A percentile compares a stretch with the other conserved stretches of the same genome.
Conservation (phyloP, 2,797 vertebrate species). For the Amniataba percoides region DNA sequence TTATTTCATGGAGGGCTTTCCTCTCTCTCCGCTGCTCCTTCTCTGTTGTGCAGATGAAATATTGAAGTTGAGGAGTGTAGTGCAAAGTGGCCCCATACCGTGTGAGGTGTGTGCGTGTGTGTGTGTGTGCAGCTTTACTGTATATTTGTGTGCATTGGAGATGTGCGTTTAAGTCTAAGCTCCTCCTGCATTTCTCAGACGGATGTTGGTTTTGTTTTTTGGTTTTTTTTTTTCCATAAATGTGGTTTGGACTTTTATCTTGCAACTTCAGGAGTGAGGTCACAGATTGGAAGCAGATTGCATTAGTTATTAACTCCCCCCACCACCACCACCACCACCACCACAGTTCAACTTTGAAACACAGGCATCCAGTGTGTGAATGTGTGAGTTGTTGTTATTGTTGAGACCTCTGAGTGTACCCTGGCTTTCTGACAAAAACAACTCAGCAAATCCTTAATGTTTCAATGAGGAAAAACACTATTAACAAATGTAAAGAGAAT, state of each 20-base stretch:
- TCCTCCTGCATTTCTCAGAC: conserved; percentile 27
- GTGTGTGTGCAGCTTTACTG: conserved; percentile 3
- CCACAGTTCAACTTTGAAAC: conserved; percentile 42
- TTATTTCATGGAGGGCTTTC: conserved; percentile 85
- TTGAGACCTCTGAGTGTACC: conserved; percentile 36
- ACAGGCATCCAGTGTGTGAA: conserved; percentile 9
- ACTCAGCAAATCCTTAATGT: conserved; percentile 29
- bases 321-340: background rate
- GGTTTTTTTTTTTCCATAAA: conserved; percentile 15
- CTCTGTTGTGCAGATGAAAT: conserved; percentile 87
- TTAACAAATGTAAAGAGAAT: conserved; percentile 57
- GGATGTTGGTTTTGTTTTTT: conserved; percentile 20
- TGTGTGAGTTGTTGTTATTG: conserved; percentile 39
- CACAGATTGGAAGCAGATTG: conserved; percentile 57
- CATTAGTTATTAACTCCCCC: conserved; percentile 45
- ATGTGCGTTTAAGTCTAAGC: conserved; percentile 6
- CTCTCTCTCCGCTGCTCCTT: conserved; percentile 76
- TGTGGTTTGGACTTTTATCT: conserved; percentile 58
- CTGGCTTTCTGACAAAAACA: conserved; percentile 60
- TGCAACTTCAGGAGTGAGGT: conserved; percentile 52
- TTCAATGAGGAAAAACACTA: conserved; percentile 40
- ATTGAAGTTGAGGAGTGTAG: conserved; percentile 84
- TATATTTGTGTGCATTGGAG: conserved; percentile 24
- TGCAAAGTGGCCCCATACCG: conserved; percentile 81
- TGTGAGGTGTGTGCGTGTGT: conserved; percentile 54